phyloP scores from a whole-genome alignment of 2,797 vertebrate genomes.

The Gymnopithys bicolor region DNA sequence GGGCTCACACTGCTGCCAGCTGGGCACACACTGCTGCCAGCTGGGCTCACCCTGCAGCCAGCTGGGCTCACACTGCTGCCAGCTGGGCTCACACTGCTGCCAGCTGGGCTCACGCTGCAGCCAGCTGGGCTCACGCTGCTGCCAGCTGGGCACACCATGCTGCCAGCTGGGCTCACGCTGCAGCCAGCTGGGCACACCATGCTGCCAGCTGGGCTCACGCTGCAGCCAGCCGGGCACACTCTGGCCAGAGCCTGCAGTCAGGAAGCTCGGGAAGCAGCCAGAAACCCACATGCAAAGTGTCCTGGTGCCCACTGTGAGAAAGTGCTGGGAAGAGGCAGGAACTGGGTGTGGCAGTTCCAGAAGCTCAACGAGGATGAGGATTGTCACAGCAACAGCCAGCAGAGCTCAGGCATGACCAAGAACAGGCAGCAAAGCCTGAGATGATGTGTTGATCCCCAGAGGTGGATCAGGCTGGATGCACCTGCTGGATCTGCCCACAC shows the following conservation, averaged over 20 bases:
- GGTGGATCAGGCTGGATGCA: background rate
- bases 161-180: too few relatives aligned
- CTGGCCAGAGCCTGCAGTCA: background rate
- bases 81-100: too few relatives aligned
- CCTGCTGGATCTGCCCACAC: background rate
- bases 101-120: background rate
- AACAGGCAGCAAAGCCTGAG: background rate
- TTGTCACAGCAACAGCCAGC: background rate
- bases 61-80: too few relatives aligned
- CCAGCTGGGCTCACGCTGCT: too few relatives aligned
- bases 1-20: too few relatives aligned
- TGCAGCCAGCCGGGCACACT: rapidly evolving
- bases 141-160: too few relatives aligned
- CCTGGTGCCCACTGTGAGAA: rapidly evolving
- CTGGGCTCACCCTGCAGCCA: too few relatives aligned
- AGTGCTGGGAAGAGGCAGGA: background rate
- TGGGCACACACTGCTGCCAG: too few relatives aligned
- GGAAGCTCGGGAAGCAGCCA: background rate
- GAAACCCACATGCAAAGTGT: too few relatives aligned
- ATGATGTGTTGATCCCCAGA: background rate
- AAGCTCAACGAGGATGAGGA: background rate
- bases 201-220: too few relatives aligned
- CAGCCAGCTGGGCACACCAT: too few relatives aligned
- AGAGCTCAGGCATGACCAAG: background rate
- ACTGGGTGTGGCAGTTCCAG: rapidly evolving